A percentile compares a stretch with the other conserved stretches of the same genome.
Conservation (phyloP, 2,888 invertebrate species). For the Drosophila peninsularis region DNA sequence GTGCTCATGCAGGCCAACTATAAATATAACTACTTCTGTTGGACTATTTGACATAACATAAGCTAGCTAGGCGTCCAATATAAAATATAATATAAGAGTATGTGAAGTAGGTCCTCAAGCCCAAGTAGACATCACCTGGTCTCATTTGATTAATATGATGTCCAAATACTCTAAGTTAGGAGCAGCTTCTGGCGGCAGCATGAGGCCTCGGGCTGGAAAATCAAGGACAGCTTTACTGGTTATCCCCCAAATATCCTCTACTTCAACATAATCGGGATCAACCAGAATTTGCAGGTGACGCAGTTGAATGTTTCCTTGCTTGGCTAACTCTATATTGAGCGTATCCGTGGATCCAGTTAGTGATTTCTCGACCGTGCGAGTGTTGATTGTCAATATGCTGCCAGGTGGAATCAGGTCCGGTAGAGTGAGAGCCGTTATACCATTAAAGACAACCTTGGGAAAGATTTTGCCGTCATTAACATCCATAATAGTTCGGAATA, state of each 20-base stretch:
- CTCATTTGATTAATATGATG: neutral
- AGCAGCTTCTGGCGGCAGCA: accelerated
- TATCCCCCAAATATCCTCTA: neutral
- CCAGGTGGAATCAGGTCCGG: conserved; percentile 3
- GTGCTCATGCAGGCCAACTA: too few species aligned
- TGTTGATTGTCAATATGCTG: conserved; percentile 1
- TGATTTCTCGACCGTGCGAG: neutral
- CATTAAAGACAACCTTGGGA: neutral
- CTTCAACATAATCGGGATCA: neutral
- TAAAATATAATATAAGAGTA: conserved; percentile 33
- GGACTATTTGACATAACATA: too few species aligned
- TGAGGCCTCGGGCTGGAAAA: neutral
- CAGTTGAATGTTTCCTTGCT: neutral
- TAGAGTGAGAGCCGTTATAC: conserved; percentile 4
- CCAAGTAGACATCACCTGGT: conserved; percentile 25
- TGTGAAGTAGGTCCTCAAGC: conserved; percentile 11
- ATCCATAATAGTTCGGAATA: neutral
- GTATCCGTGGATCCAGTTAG: neutral
- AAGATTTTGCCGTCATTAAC: neutral
- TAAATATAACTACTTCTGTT: too few species aligned
- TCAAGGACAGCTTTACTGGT: neutral
- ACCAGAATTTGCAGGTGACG: neutral
- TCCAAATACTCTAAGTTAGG: neutral
- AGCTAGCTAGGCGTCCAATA: too few species aligned
- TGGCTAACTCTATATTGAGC: neutral